phyloP scores from a whole-genome alignment of 2,113 vertebrate genomes.

The Rattus rattus region DNA sequence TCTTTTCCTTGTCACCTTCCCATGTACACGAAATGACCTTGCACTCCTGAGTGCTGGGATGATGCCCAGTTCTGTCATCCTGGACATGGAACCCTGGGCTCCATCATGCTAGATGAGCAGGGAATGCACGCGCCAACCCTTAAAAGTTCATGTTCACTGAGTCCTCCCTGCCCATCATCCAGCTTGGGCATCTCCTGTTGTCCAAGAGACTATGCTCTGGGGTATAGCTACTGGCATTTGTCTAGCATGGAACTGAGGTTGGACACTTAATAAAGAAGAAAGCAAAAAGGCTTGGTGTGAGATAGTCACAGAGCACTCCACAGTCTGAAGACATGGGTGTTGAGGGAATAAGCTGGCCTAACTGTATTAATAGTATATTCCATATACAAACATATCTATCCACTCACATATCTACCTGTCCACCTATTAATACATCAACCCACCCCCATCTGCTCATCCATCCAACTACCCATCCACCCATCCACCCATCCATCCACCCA shows the following conservation, averaged over 20 bases:
- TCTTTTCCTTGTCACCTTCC: not conserved
- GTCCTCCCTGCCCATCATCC: not conserved
- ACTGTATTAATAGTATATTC: no score
- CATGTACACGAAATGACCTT: not conserved
- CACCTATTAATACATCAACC: not conserved
- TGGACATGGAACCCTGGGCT: not conserved
- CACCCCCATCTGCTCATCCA: not conserved
- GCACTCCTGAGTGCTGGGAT: not conserved
- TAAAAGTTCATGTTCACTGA: not conserved
- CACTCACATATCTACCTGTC: not conserved
- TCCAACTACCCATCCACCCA: not conserved
- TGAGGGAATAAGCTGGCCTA: not conserved
- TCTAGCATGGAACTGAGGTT: not conserved
- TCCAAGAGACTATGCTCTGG: no score
- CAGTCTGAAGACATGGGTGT: not conserved
- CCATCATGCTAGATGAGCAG: not conserved
- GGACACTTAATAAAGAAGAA: not conserved
- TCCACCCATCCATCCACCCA: rapidly evolving
- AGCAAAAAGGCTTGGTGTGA: not conserved
- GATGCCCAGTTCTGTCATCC: not conserved
- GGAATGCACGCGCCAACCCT: no score
- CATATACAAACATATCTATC: not conserved
- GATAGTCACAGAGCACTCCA: not conserved
- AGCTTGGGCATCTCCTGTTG: not conserved
- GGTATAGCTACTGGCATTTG: not conserved